These are phyloP conservation scores for Taurulus bubalis DNA, from an alignment of 2,113 vertebrate genomes.

Conservation along the genomic window DNA sequence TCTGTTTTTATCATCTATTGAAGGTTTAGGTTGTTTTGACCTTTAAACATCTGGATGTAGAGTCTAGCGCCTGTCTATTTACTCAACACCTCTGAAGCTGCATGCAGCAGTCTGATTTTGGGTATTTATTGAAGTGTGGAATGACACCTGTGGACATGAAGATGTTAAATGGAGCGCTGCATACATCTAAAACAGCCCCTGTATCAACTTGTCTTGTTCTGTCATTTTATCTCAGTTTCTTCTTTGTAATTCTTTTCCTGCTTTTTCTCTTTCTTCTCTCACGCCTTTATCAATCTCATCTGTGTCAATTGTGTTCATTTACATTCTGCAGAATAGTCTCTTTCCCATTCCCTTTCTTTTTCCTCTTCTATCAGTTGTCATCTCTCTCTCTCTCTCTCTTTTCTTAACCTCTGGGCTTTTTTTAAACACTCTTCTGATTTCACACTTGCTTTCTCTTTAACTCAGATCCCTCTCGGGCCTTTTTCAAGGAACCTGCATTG, in stretches of 20 bases:
- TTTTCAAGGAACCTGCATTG: conserved; percentile 16
- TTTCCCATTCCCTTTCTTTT: background rate
- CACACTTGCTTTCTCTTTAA: background rate
- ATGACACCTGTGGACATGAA: background rate
- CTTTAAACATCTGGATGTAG: conserved; percentile 10
- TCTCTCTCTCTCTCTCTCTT: background rate
- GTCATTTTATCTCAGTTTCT: background rate
- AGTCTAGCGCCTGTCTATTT: background rate
- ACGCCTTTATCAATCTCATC: conserved; percentile 19
- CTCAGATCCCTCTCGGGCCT: conserved; percentile 3
- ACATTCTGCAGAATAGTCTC: conserved; percentile 13
- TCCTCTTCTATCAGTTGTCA: conserved; percentile 18
- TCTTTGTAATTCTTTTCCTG: background rate
- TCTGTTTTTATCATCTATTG: background rate
- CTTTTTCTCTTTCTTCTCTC: background rate
- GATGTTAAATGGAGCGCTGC: background rate
- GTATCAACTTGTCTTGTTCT: background rate
- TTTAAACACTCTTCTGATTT: conserved; percentile 13
- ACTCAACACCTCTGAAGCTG: background rate
- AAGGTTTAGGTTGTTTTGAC: background rate
- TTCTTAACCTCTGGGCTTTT: conserved; percentile 24
- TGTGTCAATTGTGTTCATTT: conserved; percentile 31
- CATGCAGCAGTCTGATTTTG: background rate
- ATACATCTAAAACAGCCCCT: conserved; percentile 7
- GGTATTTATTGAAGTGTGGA: background rate